Conservation (phyloP, 1,140 invertebrate species). For the Pseudomyrmex pallidus region DNA sequence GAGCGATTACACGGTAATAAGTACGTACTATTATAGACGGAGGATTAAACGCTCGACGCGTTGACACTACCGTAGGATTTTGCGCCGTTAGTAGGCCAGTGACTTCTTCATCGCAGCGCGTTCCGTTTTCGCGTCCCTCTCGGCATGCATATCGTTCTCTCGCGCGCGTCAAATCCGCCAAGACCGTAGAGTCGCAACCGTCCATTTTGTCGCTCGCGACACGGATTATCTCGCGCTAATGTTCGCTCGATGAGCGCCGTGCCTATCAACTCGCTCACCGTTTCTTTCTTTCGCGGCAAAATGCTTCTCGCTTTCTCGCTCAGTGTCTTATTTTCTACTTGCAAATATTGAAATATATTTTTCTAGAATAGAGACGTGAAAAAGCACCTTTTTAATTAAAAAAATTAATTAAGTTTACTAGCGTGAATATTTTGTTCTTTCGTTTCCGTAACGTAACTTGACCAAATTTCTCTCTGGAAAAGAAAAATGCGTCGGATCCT, state of each 20-base stretch:
- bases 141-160: neutral
- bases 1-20: neutral
- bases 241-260: neutral
- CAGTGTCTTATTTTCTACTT: too few relatives aligned
- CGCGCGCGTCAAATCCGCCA: conserved; percentile 15
- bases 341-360: too few relatives aligned
- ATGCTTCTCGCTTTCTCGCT: neutral
- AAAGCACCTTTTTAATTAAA: too few relatives aligned
- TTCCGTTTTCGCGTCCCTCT: conserved; percentile 22
- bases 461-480: neutral
- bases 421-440: too few relatives aligned
- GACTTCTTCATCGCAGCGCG: conserved; percentile 46
- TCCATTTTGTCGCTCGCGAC: neutral
- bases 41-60: conserved; percentile 50
- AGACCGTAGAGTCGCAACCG: neutral
- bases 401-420: too few relatives aligned
- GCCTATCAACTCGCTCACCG: neutral
- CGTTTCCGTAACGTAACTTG: too few relatives aligned
- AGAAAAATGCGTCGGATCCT: neutral
- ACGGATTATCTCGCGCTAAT: neutral
- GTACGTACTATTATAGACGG: neutral
- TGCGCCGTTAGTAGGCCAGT: conserved; percentile 68
- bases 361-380: too few relatives aligned
- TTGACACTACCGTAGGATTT: conserved; percentile 62
- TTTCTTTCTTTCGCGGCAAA: neutral